Evolutionary conservation across 2,797 vertebrate species (phyloP), one percentile per base, ranked within the genome.

Genomic region (Xiphorhynchus erythropygius): DNA sequence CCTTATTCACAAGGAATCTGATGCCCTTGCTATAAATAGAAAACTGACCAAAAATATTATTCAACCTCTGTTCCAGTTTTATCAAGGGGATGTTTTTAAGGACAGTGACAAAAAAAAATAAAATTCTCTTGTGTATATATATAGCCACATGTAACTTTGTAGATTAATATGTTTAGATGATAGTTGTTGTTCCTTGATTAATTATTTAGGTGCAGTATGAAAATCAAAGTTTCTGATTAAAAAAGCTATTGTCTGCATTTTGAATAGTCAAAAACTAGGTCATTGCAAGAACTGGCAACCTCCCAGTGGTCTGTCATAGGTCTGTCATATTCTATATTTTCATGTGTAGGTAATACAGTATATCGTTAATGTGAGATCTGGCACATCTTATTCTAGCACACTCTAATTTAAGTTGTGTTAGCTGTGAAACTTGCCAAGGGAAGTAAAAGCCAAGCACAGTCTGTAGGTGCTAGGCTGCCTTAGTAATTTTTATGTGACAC

Each of bases 241-340:
- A 87, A 62, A 44, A 92, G 32, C 56, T 85, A 24, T 57, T 91
- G 78, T 75, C 64, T 83, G 46, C 71, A 77, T 90, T 89, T 68
- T 39, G 35, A 89, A 49, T 22, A 80, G 67, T 44, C 71, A 80
- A 50, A 93, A 96, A 93, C 33, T 74, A 91, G 87, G 93, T 87
- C 90, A 93, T 23, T 83, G 32, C 42, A 87, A 77, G 78, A 93
- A 91, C 11, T 57, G 39, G 75, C 91, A 87, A 59, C 62, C 67
- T 57, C 25, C 10, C 60, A 50, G 33, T 68, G n/a, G 46, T 68
- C 79, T 93, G 85, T 69, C 46, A 90, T 11, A 87, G 12, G 33
- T 53, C 75, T 68, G 21, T 92, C 86, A 85, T 50, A 57, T 41
- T 68, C 68, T 77, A 4, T 95, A 76, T 89, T 76, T 87, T 91